Evolutionary conservation across 1,140 invertebrate species (phyloP), one percentile per base, ranked within the genome.

Genomic region (Kradibia gibbosae): DNA sequence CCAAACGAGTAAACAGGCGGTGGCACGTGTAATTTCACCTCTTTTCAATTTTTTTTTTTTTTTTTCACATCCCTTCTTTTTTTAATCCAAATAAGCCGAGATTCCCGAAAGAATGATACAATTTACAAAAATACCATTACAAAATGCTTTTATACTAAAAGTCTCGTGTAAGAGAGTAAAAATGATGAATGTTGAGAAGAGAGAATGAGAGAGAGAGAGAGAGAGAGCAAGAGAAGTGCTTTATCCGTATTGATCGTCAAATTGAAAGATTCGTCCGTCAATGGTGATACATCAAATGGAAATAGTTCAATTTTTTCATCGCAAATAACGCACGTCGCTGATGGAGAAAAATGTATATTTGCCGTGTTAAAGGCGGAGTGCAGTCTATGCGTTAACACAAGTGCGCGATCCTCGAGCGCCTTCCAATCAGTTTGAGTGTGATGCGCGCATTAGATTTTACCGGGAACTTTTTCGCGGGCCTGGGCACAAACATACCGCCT

Each of bases 391-490:
- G 17, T 20, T n/a, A 50, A 28, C 13, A 3, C 10, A n/a, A n/a
- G 2, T 20, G 71, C 42, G 45, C 17, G 53, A 75, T 75, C 17
- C 55, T 76, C 55, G 13, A 76, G 20, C 34, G 50, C 28, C 73
- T 76, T 76, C 53, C 75, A 50, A 78, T 78, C 60, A 67, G 25
- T 78, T 67, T 50, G 60, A 78, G 60, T 48, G 39, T 50, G 17
- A 34, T 17, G 42, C 60, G 42, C 11, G 22, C 48, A n/a, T 55
- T 25, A 7, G 8, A 25, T 74, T 53, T 74, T 28, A 7, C 60
- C 13, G 25, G 28, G 28, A n/a, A n/a, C n/a, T 7, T 25, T 60
- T 60, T 60, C 57, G 22, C 22, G 5, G 3, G 3, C 39, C 28
- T 67, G 2, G n/a, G 34, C 7, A 22, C 31, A 17, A 31, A 5